Percentiles rank a stretch among this genome's conserved stretches.
These are phyloP conservation scores for Pampus argenteus DNA, from an alignment of 2,797 vertebrate species.

Conservation along the genomic window DNA sequence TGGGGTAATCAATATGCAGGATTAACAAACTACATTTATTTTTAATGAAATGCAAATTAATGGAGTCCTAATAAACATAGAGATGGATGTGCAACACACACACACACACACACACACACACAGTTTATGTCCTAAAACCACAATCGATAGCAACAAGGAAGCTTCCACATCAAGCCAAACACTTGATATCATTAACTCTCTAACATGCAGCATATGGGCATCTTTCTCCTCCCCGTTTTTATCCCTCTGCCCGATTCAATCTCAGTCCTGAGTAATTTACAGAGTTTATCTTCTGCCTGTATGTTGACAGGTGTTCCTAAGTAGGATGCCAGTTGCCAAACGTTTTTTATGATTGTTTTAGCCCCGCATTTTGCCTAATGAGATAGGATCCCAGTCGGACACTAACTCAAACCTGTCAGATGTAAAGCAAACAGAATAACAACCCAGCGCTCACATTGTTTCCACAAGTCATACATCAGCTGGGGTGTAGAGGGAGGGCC, in stretches of 20 bases:
- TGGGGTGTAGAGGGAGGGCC: conserved; percentile 27
- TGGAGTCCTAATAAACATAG: conserved; percentile 86
- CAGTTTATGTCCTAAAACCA: conserved; percentile 86
- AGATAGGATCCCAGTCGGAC: conserved; percentile 95
- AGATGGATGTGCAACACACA: conserved; percentile 82
- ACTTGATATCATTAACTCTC: conserved; percentile 93
- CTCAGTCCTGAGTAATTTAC: conserved; percentile 83
- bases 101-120: conserved; percentile 12
- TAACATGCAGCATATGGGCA: conserved; percentile 87
- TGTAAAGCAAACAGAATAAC: conserved; percentile 87
- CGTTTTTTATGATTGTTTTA: conserved; percentile 97
- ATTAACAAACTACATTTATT: conserved; percentile 69
- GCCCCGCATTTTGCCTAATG: conserved; percentile 95
- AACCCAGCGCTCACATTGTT: conserved; percentile 68
- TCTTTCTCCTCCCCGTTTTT: conserved; percentile 27
- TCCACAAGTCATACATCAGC: conserved; percentile 77
- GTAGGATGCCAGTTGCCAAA: conserved; percentile 92
- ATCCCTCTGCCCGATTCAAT: conserved; percentile 42
- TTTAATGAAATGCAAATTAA: conserved; percentile 89
- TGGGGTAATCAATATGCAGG: conserved; percentile 61
- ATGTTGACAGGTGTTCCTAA: conserved; percentile 93
- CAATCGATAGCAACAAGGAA: conserved; percentile 95
- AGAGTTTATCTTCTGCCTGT: conserved; percentile 92
- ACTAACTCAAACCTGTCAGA: conserved; percentile 94
- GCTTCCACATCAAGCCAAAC: conserved; percentile 88